A percentile compares a stretch with the other conserved stretches of the same genome.
Evolutionary conservation across 2,888 invertebrate species (phyloP).

Genomic region (Stictocephala bisonia): DNA sequence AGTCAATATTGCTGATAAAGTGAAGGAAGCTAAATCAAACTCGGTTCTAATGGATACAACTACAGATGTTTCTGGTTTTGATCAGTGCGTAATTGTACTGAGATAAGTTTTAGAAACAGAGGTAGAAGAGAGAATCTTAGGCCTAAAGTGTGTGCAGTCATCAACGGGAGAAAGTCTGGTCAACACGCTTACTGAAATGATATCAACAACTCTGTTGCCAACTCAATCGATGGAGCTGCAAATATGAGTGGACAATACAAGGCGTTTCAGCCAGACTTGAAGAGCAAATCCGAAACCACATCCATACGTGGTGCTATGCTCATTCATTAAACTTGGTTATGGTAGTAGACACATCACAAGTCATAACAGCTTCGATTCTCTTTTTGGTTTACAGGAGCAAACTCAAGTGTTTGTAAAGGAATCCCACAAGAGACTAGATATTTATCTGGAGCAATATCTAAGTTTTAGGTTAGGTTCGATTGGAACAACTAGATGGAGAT

Average conservation of each 20-base stretch:
- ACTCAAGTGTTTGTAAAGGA: constrained; percentile 25
- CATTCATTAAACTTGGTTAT: constrained; percentile 24
- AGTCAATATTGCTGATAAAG: constrained; percentile 6
- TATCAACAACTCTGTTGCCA: not conserved
- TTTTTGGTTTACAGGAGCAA: constrained; percentile 18
- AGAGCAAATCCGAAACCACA: constrained; percentile 20
- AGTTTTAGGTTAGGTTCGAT: not conserved
- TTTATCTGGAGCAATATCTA: constrained; percentile 1
- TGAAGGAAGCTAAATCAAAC: constrained; percentile 11
- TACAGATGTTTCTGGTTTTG: constrained; percentile 9
- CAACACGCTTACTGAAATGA: not conserved
- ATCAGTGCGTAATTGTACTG: constrained; percentile 21
- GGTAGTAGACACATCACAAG: constrained; percentile 2
- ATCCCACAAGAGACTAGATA: constrained; percentile 4
- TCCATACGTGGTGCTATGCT: constrained; percentile 27
- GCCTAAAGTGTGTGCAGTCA: not conserved
- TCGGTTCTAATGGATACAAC: constrained; percentile 28
- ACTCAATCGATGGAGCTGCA: constrained; percentile 4
- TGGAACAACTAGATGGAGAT: constrained; percentile 5
- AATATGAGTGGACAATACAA: constrained; percentile 19
- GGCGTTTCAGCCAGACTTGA: not conserved
- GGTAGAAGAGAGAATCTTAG: constrained; percentile 18
- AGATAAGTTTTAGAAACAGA: constrained; percentile 7
- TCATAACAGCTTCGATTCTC: not conserved
- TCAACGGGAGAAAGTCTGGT: constrained; percentile 9